phyloP scores from a whole-genome alignment of 1,140 invertebrate genomes.

The Drosophila fuyamai region DNA sequence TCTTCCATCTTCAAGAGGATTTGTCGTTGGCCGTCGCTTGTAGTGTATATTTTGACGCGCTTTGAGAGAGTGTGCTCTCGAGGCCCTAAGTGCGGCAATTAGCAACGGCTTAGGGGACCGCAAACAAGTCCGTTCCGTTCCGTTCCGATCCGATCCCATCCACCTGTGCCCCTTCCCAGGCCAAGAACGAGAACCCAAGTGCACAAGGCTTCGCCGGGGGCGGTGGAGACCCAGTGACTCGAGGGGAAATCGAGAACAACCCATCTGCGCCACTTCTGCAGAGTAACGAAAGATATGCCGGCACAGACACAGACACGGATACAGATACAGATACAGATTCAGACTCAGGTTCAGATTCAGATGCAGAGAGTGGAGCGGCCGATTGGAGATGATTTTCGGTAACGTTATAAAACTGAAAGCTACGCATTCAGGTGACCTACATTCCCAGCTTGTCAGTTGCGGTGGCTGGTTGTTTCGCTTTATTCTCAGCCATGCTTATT shows the following conservation, averaged over 20 bases:
- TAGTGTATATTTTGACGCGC: slow-evolving; percentile 68
- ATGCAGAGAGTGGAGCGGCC: slow-evolving; percentile 4
- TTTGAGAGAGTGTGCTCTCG: slow-evolving; percentile 49
- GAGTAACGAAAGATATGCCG: not conserved
- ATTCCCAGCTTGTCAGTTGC: slow-evolving; percentile 43
- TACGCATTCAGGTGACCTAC: slow-evolving; percentile 75
- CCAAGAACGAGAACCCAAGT: not conserved
- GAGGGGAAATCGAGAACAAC: not conserved
- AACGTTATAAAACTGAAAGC: slow-evolving; percentile 81
- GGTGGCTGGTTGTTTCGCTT: slow-evolving; percentile 27
- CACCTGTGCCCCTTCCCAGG: not conserved
- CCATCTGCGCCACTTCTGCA: not conserved
- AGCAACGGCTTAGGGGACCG: slow-evolving; percentile 34
- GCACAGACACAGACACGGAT: slow-evolving; percentile 4
- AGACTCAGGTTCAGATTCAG: slow-evolving; percentile 3
- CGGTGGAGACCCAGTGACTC: not conserved
- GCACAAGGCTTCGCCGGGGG: not conserved
- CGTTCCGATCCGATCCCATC: not conserved
- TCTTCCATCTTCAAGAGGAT: slow-evolving; percentile 7
- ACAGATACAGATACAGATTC: not conserved
- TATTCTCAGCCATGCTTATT: slow-evolving; percentile 13
- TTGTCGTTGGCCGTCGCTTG: slow-evolving; percentile 19
- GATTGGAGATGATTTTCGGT: slow-evolving; percentile 47
- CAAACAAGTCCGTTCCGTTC: slow-evolving; percentile 5
- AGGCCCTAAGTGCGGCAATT: slow-evolving; percentile 35